Percentiles rank a stretch among this genome's conserved stretches.
phyloP scores from a whole-genome alignment of 2,113 vertebrate species.

The Balaenoptera acutorostrata region DNA sequence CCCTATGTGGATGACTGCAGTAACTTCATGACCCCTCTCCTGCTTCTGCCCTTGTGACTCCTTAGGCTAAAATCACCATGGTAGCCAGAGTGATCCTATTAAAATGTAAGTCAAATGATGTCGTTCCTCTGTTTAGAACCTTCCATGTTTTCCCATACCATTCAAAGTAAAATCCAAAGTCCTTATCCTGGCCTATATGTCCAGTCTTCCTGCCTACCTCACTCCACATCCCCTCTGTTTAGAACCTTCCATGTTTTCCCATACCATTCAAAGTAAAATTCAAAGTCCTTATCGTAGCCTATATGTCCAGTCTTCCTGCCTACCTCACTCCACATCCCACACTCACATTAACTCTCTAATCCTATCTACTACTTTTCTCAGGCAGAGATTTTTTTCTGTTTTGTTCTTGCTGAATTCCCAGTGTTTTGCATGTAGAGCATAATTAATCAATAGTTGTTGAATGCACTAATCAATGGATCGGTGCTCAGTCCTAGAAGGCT shows the following conservation, averaged over 20 bases:
- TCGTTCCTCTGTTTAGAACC: background rate
- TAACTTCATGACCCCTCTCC: background rate
- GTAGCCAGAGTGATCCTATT: background rate
- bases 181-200: background rate
- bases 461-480: background rate
- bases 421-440: background rate
- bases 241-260: background rate
- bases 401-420: background rate
- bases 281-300: background rate
- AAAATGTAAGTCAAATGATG: background rate
- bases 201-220: background rate
- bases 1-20: background rate
- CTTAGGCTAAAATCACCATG: background rate
- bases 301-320: background rate
- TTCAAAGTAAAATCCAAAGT: background rate
- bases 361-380: background rate
- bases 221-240: background rate
- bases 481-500: background rate
- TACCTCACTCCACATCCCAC: fast-evolving
- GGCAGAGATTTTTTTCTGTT: background rate
- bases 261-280: background rate
- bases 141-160: background rate
- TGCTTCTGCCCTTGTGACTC: background rate
- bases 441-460: background rate
- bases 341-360: background rate